Evolutionary conservation across 2,888 invertebrate species (phyloP).

Genomic region (Lissocephala sabroskyi): DNA sequence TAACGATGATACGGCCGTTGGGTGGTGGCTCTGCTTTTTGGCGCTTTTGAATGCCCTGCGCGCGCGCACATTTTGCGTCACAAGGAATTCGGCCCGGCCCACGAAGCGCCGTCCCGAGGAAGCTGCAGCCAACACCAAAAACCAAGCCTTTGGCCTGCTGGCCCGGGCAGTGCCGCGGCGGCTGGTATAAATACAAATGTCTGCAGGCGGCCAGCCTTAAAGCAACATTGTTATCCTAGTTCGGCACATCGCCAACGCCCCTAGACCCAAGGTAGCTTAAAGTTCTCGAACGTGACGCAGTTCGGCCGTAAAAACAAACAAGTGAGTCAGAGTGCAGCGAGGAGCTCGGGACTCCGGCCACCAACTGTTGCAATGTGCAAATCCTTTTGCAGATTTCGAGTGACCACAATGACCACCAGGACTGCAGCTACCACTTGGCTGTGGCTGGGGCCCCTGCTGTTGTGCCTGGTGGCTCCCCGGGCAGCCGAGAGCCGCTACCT

Average conservation of each 20-base stretch:
- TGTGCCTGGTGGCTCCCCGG: constrained; percentile 57
- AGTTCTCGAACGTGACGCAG: constrained; percentile 37
- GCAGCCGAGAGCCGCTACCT: constrained; percentile 73
- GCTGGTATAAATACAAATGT: constrained; percentile 69
- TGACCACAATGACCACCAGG: constrained; percentile 27
- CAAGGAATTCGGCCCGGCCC: constrained; percentile 36
- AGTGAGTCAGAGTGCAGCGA: constrained; percentile 31
- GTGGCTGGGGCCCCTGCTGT: constrained; percentile 51
- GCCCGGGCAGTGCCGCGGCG: constrained; percentile 21
- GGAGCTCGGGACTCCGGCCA: neutral
- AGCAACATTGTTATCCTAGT: constrained; percentile 67
- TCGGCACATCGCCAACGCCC: constrained; percentile 43
- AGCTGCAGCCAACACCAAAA: neutral
- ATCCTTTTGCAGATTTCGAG: neutral
- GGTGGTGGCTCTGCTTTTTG: constrained; percentile 8
- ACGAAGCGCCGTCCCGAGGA: neutral
- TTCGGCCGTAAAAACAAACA: neutral
- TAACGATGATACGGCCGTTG: constrained; percentile 51
- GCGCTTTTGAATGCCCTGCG: constrained; percentile 14
- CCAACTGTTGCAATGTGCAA: neutral
- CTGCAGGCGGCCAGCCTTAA: constrained; percentile 64
- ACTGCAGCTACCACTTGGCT: constrained; percentile 24
- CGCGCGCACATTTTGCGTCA: constrained; percentile 43
- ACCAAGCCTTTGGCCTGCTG: constrained; percentile 4
- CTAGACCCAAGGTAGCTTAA: neutral